Base-by-base conservation (phyloP, 1,140 invertebrate genomes). In the Maconellicoccus hirsutus region DNA sequence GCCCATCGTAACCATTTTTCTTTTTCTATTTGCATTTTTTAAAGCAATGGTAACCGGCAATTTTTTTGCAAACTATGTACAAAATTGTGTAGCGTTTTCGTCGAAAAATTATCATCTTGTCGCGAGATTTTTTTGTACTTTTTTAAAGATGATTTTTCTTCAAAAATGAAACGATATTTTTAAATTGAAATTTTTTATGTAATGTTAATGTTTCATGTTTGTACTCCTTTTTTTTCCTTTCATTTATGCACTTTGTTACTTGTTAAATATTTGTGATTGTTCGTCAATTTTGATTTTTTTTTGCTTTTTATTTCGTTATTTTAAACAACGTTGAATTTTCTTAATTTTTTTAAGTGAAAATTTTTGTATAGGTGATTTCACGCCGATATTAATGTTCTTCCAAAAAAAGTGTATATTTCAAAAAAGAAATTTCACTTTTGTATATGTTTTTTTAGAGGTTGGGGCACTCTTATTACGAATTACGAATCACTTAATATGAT, bases 401-500 rank as follows among this genome's bases (percentile, higher is more conserved):
- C 33, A 38, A 38, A 38, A 38, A 7, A 38, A 14, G 6, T 38
- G 29, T 33, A 33, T 12, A 33, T 12, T n/a, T 33, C 29, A 12
- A 33, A 33, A 3, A 12, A 3, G 29, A 33, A 33, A 33, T 33
- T 33, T 33, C 29, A 12, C 12, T 33, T 33, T 12, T 33, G 29
- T 33, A 33, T 52, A 52, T 52, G 6, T 52, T 52, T 16, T 52
- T 16, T 7, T 52, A 2, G n/a, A 33, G 29, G 42, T 52, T 52
- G n/a, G n/a, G 42, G 42, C 42, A 52, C 42, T 52, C 4, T 52
- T 19, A 19, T 52, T 52, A 19, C n/a, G 6, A 38, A 38, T 38
- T 38, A 38, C 33, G n/a, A 52, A 52, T 52, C 42, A 52, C 42
- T 52, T 52, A 52, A 52, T 52, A 52, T 38, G n/a, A 52, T 52